Percentiles rank a stretch among this genome's conserved stretches.
Evolutionary conservation across 2,888 invertebrate species (phyloP).

Genomic region (Neoaliturus tenellus): DNA sequence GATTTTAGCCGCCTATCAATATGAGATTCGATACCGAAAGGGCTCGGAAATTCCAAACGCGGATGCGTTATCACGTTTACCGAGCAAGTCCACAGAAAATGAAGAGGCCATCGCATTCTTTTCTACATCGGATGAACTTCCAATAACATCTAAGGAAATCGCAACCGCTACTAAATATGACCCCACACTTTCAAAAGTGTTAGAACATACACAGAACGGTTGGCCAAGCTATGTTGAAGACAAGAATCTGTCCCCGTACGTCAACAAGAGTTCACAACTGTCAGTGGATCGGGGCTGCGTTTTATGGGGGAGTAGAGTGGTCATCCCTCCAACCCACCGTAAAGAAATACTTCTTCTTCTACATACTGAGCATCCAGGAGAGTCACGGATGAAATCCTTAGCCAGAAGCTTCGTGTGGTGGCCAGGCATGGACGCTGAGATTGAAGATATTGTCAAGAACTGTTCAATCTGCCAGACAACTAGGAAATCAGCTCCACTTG

Average conservation of each 20-base stretch:
- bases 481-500: slow-evolving; percentile 49
- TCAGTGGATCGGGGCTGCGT: slow-evolving; percentile 32
- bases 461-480: slow-evolving; percentile 61
- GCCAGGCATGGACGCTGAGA: slow-evolving; percentile 31
- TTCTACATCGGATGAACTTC: neutral
- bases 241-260: neutral
- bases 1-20: slow-evolving; percentile 38
- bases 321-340: neutral
- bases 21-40: slow-evolving; percentile 40
- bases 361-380: slow-evolving; percentile 27
- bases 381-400: slow-evolving; percentile 15
- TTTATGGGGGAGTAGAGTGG: slow-evolving; percentile 16
- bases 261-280: neutral
- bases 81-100: no score
- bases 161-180: neutral
- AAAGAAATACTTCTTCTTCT: neutral
- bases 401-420: slow-evolving; percentile 48
- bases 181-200: neutral
- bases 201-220: slow-evolving; percentile 19
- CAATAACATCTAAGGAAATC: slow-evolving; percentile 24
- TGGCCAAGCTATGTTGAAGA: slow-evolving; percentile 8
- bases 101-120: neutral
- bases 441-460: slow-evolving; percentile 35
- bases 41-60: slow-evolving; percentile 31
- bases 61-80: slow-evolving; percentile 35